Evolutionary conservation across 2,797 vertebrate genomes (phyloP).

Genomic region (Cuculus canorus): DNA sequence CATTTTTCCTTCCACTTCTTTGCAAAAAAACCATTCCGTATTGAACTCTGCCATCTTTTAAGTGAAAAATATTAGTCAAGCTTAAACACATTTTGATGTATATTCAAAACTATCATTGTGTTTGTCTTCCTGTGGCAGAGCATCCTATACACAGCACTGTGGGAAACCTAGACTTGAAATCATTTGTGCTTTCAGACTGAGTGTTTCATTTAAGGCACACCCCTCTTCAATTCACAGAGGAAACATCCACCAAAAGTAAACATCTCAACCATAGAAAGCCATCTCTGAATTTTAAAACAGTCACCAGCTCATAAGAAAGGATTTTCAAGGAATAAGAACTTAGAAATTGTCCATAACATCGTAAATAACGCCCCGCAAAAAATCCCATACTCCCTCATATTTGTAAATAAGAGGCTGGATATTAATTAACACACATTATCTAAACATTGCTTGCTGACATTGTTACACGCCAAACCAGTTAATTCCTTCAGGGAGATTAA

Average conservation of each 20-base stretch:
- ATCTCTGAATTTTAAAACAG: neutral
- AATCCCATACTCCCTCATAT: fast-evolving
- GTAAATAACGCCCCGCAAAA: neutral
- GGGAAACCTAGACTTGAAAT: neutral
- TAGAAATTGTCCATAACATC: neutral
- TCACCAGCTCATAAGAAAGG: neutral
- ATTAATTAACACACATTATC: neutral
- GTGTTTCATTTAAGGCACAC: neutral
- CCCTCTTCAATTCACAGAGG: neutral
- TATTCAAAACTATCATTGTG: neutral
- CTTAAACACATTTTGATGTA: neutral
- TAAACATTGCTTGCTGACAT: neutral
- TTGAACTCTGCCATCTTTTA: neutral
- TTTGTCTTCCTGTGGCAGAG: neutral
- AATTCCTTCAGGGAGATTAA: neutral
- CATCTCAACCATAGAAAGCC: neutral
- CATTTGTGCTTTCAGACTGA: neutral
- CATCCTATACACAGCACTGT: neutral
- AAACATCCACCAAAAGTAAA: neutral
- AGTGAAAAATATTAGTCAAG: neutral
- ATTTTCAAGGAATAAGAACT: neutral
- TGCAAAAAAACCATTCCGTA: neutral
- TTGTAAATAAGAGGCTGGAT: neutral
- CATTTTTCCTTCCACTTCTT: neutral
- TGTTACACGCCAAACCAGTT: neutral